These are phyloP conservation scores for Bombus soroeensis DNA, from an alignment of 1,140 invertebrate genomes.

Conservation along the genomic window DNA sequence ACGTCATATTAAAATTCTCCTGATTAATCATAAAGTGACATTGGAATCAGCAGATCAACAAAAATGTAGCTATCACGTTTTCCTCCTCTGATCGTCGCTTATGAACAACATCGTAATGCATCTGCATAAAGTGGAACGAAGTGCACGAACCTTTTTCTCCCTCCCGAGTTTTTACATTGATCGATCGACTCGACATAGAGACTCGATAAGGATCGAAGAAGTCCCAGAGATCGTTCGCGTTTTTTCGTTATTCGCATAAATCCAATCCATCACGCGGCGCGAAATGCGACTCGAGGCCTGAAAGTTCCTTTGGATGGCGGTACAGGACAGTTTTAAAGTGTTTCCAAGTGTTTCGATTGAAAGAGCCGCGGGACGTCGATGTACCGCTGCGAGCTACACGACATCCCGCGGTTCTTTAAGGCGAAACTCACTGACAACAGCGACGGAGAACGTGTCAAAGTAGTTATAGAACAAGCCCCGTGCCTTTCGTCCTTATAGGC, in stretches of 20 bases:
- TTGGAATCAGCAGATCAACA: too few species aligned
- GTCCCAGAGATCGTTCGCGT: not conserved
- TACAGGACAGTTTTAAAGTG: slow-evolving; percentile 49
- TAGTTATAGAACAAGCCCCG: slow-evolving; percentile 70
- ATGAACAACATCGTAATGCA: not conserved
- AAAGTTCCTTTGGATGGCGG: not conserved
- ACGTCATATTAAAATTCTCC: too few species aligned
- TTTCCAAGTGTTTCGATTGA: slow-evolving; percentile 55
- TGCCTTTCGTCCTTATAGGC: slow-evolving; percentile 33
- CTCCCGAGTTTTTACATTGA: slow-evolving; percentile 11
- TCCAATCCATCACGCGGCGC: slow-evolving; percentile 50
- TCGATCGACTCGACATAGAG: not conserved
- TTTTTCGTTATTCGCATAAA: slow-evolving; percentile 37
- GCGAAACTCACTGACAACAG: slow-evolving; percentile 70
- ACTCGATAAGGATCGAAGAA: slow-evolving; percentile 29
- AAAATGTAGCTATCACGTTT: too few species aligned
- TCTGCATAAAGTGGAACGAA: not conserved
- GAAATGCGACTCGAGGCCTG: not conserved
- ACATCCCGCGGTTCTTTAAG: slow-evolving; percentile 74
- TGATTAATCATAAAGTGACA: too few species aligned
- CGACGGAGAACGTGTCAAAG: slow-evolving; percentile 79
- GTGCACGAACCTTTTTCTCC: not conserved
- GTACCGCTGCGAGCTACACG: slow-evolving; percentile 66
- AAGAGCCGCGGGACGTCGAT: slow-evolving; percentile 45
- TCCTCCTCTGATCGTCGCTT: too few species aligned